Evolutionary conservation across 2,888 invertebrate genomes (phyloP).

Genomic region (Ectobius pallidus): DNA sequence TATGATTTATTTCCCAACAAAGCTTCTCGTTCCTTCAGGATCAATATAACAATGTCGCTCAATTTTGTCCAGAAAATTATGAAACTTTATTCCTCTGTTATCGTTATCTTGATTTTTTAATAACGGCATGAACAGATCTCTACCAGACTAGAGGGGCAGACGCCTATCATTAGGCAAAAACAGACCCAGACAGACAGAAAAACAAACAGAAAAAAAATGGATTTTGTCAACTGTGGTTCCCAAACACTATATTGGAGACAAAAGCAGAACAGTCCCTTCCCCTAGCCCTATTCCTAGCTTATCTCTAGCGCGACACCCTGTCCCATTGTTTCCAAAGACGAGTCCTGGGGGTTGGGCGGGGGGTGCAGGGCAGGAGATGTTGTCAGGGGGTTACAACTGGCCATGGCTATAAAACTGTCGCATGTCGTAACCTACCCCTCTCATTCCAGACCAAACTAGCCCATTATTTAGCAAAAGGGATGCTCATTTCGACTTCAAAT

Average conservation of each 20-base stretch:
- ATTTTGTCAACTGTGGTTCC: neutral
- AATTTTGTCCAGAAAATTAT: too few species aligned
- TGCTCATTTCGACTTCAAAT: constrained; percentile 18
- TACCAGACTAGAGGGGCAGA: too few species aligned
- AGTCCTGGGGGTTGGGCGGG: neutral
- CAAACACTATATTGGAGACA: neutral
- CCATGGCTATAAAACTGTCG: constrained; percentile 28
- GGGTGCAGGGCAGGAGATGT: neutral
- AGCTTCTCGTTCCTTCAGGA: too few species aligned
- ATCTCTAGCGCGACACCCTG: constrained; percentile 27
- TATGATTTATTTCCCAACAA: too few species aligned
- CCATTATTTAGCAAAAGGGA: constrained; percentile 27
- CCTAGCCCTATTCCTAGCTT: neutral
- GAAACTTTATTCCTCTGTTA: too few species aligned
- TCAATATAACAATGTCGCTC: too few species aligned
- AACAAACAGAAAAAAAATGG: too few species aligned
- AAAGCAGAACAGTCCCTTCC: neutral
- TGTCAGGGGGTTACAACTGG: constrained; percentile 17
- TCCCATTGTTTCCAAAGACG: constrained; percentile 29
- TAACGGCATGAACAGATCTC: too few species aligned
- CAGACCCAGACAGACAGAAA: neutral
- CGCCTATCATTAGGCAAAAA: too few species aligned
- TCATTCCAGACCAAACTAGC: constrained; percentile 5
- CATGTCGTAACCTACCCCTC: constrained; percentile 18
- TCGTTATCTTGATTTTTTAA: too few species aligned